Evolutionary conservation across 2,888 invertebrate species (phyloP), one percentile per base, ranked within the genome.

Genomic region (Erebia aethiops): DNA sequence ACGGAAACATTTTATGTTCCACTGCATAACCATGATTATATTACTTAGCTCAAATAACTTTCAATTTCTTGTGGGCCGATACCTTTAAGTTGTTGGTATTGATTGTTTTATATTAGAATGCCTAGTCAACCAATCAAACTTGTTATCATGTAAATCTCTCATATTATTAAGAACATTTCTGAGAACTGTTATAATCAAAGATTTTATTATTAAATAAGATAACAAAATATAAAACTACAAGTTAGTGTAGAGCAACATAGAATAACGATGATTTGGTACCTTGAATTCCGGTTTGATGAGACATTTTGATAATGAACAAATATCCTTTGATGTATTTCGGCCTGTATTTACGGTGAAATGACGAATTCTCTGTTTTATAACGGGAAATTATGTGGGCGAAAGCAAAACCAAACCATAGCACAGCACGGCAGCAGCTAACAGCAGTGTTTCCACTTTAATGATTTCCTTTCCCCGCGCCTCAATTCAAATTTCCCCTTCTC

Each of bases 261-360:
- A 52, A 35, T 52, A 49, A 10, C 35, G 26, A 35, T 35, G 14
- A 18, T n/a, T 52, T 67, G 41, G 35, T 94, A 97, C 97, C 97
- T 95, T 96, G 96, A 78, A 98, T 98, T 86, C 98, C 98, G 16
- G 98, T 98, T 94, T 98, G 98, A 87, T 98, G 98, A 84, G 98
- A 98, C 98, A 98, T 98, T 86, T 81, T 94, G 64, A 62, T 66
- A 68, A 43, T 18, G 35, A 56, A 58, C 13, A 21, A 56, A 63
- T 57, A 61, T 63, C 7, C 49, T 21, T 65, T 46, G 52, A 54
- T 26, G 46, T 65, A 11, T 61, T 69, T 11, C 43, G 69, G 49
- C 14, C 26, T 51, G 14, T 41, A 64, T 66, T 57, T 66, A 62
- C 35, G 43, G 52, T 46, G n/a, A 70, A 67, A 70, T 67, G 41